Conservation (phyloP, 2,888 invertebrate genomes). For the Melieria crassipennis region DNA sequence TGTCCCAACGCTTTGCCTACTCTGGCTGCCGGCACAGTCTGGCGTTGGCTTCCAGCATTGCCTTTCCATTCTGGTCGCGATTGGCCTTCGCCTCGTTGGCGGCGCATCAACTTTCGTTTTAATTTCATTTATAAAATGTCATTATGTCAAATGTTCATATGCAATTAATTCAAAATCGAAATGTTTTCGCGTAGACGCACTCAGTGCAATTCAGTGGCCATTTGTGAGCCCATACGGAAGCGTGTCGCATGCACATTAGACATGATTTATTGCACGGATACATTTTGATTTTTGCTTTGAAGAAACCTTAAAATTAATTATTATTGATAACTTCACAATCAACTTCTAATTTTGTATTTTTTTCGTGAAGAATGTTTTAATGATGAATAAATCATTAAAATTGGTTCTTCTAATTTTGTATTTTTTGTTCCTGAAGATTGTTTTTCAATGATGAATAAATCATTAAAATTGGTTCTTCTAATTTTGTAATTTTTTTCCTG, state of each 20-base stretch:
- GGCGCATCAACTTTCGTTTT: constrained; percentile 5
- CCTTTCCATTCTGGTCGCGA: neutral
- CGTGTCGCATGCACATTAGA: no score
- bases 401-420: no score
- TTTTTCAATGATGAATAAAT: no score
- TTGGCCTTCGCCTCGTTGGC: neutral
- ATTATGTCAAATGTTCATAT: neutral
- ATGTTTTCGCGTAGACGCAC: neutral
- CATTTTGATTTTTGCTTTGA: neutral
- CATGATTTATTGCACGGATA: no score
- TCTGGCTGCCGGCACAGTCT: neutral
- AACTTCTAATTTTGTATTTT: no score
- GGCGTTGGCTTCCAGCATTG: neutral
- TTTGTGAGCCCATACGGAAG: no score
- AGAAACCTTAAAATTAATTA: neutral
- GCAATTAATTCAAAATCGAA: neutral
- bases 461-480: no score
- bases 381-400: no score
- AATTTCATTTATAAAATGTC: neutral
- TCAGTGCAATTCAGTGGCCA: neutral
- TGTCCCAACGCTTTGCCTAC: neutral
- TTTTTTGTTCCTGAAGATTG: no score
- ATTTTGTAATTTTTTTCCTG: no score
- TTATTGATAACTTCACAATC: neutral
- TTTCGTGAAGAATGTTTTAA: no score